phyloP scores from a whole-genome alignment of 2,113 vertebrate genomes.

The Grantiella picta region DNA sequence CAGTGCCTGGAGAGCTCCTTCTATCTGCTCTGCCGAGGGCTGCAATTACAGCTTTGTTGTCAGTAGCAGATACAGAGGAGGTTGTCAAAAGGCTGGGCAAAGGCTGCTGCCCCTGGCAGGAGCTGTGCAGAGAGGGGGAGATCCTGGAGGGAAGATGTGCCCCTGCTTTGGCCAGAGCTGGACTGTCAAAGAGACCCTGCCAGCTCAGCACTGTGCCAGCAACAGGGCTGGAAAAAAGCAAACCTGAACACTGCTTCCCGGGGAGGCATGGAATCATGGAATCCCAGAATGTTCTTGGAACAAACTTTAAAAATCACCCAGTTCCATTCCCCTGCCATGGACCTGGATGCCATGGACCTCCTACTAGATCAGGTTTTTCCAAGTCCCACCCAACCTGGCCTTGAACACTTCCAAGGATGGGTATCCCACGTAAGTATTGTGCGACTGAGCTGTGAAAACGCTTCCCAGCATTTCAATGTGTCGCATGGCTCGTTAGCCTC shows the following conservation, averaged over 20 bases:
- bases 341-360: too few species aligned
- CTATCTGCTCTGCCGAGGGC: background rate
- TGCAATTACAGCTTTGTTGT: constrained; percentile 8
- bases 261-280: background rate
- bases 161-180: background rate
- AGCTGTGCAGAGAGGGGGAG: fast-evolving
- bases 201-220: background rate
- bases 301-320: background rate
- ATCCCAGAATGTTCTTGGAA: background rate
- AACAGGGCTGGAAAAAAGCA: background rate
- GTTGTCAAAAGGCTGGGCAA: background rate
- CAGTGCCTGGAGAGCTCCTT: background rate
- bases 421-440: background rate
- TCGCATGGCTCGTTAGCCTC: background rate
- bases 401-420: background rate
- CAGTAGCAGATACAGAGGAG: constrained; percentile 1
- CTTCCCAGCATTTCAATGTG: background rate
- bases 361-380: background rate
- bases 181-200: background rate
- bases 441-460: background rate
- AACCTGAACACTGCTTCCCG: background rate
- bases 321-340: background rate
- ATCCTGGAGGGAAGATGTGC: background rate
- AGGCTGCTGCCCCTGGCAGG: background rate
- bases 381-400: background rate